A percentile compares a stretch with the other conserved stretches of the same genome.
phyloP scores from a whole-genome alignment of 2,888 invertebrate species.

The Microchrysa polita region DNA sequence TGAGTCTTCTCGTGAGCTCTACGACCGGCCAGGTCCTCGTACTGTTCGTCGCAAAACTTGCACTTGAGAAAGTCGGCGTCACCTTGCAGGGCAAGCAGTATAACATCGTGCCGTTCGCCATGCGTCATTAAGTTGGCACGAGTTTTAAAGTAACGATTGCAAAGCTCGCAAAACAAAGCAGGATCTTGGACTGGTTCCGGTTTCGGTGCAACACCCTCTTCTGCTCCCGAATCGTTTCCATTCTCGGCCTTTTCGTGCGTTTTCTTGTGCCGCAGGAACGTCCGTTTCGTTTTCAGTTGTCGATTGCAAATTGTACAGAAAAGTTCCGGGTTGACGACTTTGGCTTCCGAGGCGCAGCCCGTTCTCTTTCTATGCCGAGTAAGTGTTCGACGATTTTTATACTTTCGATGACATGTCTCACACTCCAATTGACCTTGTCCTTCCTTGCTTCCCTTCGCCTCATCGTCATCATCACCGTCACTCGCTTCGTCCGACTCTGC shows the following conservation, averaged over 20 bases:
- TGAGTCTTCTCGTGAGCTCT: conserved; percentile 42
- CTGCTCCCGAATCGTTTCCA: neutral
- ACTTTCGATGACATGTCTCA: conserved; percentile 12
- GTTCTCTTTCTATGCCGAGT: neutral
- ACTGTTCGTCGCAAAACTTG: conserved; percentile 48
- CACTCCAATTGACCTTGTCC: neutral
- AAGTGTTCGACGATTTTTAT: conserved; percentile 21
- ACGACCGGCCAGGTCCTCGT: conserved; percentile 2
- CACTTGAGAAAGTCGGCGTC: conserved; percentile 54
- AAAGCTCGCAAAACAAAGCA: conserved; percentile 22
- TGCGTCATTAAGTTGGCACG: neutral
- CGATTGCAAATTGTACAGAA: conserved; percentile 22
- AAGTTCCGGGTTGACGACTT: conserved; percentile 2
- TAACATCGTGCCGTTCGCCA: conserved; percentile 7
- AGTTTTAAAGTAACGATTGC: conserved; percentile 35
- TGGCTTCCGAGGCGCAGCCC: neutral
- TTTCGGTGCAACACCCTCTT: conserved; percentile 1
- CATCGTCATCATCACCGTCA: conserved; percentile 12
- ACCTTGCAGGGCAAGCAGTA: conserved; percentile 20
- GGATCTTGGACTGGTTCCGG: conserved; percentile 28
- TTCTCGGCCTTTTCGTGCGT: conserved; percentile 14
- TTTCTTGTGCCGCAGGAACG: neutral
- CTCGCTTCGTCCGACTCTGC: conserved; percentile 1
- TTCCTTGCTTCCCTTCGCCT: neutral
- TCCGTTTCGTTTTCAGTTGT: conserved; percentile 17